Base-by-base conservation (phyloP, 1,140 invertebrate genomes). In the Hermatobates lingyangjiaoensis region DNA sequence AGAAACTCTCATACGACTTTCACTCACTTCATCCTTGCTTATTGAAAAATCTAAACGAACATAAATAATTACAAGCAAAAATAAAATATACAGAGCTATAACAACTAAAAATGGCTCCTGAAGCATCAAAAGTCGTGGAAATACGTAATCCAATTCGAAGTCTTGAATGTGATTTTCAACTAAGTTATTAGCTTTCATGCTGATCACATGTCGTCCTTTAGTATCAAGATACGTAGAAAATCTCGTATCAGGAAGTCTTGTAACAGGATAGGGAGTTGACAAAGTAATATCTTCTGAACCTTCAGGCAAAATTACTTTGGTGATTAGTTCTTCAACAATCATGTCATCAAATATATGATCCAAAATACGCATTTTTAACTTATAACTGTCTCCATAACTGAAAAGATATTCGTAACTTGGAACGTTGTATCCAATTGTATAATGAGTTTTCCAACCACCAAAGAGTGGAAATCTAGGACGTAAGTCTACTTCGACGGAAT, bases 401-500 rank as follows among this genome's bases (percentile, higher is more conserved):
- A 76, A 95, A 2, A 98, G 70, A 67, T 96, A 96, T 64, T 96
- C 91, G 63, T 93, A 94, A 54, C 89, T 91, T 1, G 96, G 95
- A 1, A 98, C 80, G 70, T 95, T 97, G 69, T 99, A 99, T 0
- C 96, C 95, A 45, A 98, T 70, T 30, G 81, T 84, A 66, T 99
- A 98, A 60, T 92, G 85, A 2, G 93, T 98, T 66, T 90, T 92
- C 95, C 95, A 98, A 2, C 96, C 95, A 47, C 96, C 96, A 71
- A 98, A 98, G 0, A 99, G 68, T 21, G 96, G 96, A 66, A 97
- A 99, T 57, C 95, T 71, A 1, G 96, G 95, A 42, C 89, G 72
- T 1, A 99, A 68, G 61, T 97, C 94, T 1, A 98, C 66, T 63
- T 98, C 93, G 18, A 98, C 88, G 28, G 87, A 84, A 64, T 97